phyloP scores from a whole-genome alignment of 2,888 invertebrate species.

The Mayetiola destructor region DNA sequence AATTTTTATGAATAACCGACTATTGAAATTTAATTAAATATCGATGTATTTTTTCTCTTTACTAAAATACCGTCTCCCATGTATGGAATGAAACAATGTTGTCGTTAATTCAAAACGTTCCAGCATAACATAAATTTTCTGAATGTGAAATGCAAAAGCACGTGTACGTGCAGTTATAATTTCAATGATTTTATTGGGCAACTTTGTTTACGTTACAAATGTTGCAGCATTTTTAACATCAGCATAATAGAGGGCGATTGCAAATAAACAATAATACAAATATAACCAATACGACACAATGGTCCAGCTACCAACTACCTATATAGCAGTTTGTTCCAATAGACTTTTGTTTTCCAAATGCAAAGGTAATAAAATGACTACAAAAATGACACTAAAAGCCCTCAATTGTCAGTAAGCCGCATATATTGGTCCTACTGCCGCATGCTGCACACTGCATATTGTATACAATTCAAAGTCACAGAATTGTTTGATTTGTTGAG shows the following conservation, averaged over 20 bases:
- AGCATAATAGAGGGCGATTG: neutral
- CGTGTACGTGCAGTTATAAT: slow-evolving; percentile 11
- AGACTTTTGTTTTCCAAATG: slow-evolving; percentile 4
- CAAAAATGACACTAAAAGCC: neutral
- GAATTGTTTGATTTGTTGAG: slow-evolving; percentile 10
- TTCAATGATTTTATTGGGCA: slow-evolving; percentile 12
- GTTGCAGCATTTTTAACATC: neutral
- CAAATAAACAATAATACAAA: too few species aligned
- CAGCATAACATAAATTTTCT: slow-evolving; percentile 1
- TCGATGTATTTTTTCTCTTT: neutral
- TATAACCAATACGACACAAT: too few species aligned
- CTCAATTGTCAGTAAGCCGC: slow-evolving; percentile 10
- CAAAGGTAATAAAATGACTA: slow-evolving; percentile 6
- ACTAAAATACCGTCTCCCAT: neutral
- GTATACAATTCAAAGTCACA: too few species aligned
- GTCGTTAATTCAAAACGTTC: slow-evolving; percentile 5
- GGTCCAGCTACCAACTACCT: too few species aligned
- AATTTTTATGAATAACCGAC: slow-evolving; percentile 12
- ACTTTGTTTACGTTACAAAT: neutral
- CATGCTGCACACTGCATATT: too few species aligned
- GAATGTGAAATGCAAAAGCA: slow-evolving; percentile 8
- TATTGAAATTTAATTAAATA: slow-evolving; percentile 10
- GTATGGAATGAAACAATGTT: neutral
- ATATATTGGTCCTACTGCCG: too few species aligned
- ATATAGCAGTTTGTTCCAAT: too few species aligned